These are phyloP conservation scores for Channa argus DNA, from an alignment of 2,113 vertebrate species.

Conservation along the genomic window DNA sequence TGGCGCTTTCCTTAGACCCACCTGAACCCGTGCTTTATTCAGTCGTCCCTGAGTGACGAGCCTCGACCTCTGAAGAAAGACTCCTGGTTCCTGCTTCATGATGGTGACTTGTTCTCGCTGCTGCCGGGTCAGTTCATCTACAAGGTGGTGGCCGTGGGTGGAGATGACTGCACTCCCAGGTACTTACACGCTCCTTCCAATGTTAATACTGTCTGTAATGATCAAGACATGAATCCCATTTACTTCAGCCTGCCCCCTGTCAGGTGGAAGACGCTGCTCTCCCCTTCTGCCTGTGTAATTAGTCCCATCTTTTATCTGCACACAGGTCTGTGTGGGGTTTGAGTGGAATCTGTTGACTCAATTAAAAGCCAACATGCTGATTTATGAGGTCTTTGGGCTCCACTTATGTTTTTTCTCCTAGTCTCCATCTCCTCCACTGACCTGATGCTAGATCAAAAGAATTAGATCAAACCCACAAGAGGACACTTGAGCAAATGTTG, in stretches of 20 bases:
- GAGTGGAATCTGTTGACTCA: background rate
- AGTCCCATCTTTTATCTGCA: conserved; percentile 22
- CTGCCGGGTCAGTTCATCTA: conserved; percentile 85
- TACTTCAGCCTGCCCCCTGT: background rate
- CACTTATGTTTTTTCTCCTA: background rate
- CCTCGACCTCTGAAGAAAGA: conserved; percentile 82
- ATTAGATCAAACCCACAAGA: conserved; percentile 33
- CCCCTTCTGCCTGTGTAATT: conserved; percentile 15
- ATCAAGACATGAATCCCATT: conserved; percentile 9
- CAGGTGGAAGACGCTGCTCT: background rate
- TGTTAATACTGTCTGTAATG: background rate
- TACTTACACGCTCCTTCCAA: conserved; percentile 31
- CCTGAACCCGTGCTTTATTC: conserved; percentile 88
- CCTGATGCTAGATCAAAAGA: conserved; percentile 16
- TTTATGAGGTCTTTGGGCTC: background rate
- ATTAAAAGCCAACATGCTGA: conserved; percentile 1
- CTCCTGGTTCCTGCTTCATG: conserved; percentile 79
- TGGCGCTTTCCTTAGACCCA: conserved; percentile 63
- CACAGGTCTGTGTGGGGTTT: background rate
- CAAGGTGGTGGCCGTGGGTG: conserved; percentile 71
- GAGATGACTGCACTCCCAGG: conserved; percentile 60
- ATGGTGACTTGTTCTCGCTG: conserved; percentile 86
- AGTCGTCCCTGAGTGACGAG: conserved; percentile 65
- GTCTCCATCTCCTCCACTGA: background rate
- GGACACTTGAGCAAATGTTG: conserved; percentile 22